Percentiles rank a stretch among this genome's conserved stretches.
phyloP scores from a whole-genome alignment of 2,888 invertebrate species.

The Philonicus albiceps region DNA sequence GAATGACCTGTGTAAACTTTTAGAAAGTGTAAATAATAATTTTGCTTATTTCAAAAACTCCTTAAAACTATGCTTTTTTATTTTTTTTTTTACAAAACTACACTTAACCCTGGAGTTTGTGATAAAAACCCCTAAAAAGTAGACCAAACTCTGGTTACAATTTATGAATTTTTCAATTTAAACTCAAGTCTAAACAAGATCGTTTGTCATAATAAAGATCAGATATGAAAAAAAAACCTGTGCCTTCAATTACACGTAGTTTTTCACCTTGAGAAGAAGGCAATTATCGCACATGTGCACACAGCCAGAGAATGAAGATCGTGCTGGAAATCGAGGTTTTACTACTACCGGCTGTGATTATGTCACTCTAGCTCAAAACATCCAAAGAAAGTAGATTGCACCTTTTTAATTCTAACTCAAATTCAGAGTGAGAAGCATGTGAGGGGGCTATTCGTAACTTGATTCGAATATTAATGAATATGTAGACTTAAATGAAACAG shows the following conservation, averaged over 20 bases:
- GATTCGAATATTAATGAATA: background rate
- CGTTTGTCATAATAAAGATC: background rate
- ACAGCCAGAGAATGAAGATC: background rate
- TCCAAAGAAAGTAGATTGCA: background rate
- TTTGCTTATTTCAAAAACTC: background rate
- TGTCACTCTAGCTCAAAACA: background rate
- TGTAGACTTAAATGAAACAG: background rate
- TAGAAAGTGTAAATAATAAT: background rate
- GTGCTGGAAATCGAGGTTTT: background rate
- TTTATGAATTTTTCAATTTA: background rate
- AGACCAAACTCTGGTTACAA: background rate
- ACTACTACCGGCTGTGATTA: background rate
- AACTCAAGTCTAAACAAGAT: background rate
- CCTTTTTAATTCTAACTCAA: background rate
- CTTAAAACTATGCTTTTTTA: background rate
- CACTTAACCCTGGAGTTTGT: background rate
- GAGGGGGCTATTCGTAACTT: background rate
- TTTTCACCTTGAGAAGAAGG: background rate
- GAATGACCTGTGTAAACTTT: background rate
- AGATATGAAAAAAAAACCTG: background rate
- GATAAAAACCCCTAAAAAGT: background rate
- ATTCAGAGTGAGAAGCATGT: background rate
- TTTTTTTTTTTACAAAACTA: too few species aligned
- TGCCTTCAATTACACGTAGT: background rate
- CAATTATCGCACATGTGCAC: background rate